A percentile compares a stretch with the other conserved stretches of the same genome.
phyloP scores from a whole-genome alignment of 2,888 invertebrate species.

The Drosophila phalerata region DNA sequence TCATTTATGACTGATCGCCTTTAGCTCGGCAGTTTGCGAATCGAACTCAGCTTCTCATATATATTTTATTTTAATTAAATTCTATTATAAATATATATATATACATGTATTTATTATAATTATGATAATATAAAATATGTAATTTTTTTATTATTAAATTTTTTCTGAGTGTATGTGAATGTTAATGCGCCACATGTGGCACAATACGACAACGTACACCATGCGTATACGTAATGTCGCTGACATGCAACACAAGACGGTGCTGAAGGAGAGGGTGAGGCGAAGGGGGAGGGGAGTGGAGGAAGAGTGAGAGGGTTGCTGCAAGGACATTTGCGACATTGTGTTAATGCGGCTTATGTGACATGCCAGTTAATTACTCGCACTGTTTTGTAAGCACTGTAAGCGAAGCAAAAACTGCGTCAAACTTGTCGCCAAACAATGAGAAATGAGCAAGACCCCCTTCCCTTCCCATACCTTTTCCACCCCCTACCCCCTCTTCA shows the following conservation, averaged over 20 bases:
- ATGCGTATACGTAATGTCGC: conserved; percentile 66
- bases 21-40: too few species aligned
- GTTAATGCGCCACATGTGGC: conserved; percentile 70
- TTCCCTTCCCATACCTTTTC: too few species aligned
- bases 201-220: conserved; percentile 19
- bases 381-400: conserved; percentile 58
- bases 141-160: too few species aligned
- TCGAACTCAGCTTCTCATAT: too few species aligned
- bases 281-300: background rate
- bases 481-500: background rate
- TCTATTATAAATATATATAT: too few species aligned
- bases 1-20: too few species aligned
- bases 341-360: conserved; percentile 82
- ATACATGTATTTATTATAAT: too few species aligned
- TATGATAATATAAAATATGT: too few species aligned
- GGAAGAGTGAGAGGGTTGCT: conserved; percentile 3
- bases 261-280: too few species aligned
- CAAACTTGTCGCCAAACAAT: conserved; percentile 59
- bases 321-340: conserved; percentile 72
- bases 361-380: conserved; percentile 78
- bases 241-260: conserved; percentile 54
- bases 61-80: too few species aligned
- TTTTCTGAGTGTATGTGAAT: conserved; percentile 27
- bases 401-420: conserved; percentile 53
- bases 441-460: conserved; percentile 30